phyloP scores from a whole-genome alignment of 2,797 vertebrate genomes.

The Numenius phaeopus region DNA sequence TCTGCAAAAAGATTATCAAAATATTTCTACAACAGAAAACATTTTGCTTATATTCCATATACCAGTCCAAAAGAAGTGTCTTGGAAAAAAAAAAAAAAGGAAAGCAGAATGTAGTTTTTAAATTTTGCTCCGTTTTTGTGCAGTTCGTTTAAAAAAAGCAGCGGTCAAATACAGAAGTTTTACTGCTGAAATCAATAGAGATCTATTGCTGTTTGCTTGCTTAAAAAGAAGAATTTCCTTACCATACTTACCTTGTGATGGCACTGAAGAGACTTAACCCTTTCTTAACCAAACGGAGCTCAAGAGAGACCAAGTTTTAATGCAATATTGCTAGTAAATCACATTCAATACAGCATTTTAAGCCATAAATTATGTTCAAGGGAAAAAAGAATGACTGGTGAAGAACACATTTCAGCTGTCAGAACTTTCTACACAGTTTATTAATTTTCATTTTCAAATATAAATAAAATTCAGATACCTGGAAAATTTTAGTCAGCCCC shows the following conservation, averaged over 20 bases:
- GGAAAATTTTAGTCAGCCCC: slow-evolving; percentile 33
- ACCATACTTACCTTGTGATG: slow-evolving; percentile 83
- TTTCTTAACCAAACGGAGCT: slow-evolving; percentile 76
- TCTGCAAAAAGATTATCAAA: slow-evolving; percentile 78
- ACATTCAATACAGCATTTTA: slow-evolving; percentile 81
- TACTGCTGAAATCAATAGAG: slow-evolving; percentile 47
- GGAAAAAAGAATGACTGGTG: slow-evolving; percentile 49
- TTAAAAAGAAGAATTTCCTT: slow-evolving; percentile 39
- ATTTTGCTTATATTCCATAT: slow-evolving; percentile 58
- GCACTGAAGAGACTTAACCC: slow-evolving; percentile 75
- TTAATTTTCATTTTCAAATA: slow-evolving; percentile 25
- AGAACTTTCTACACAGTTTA: slow-evolving; percentile 37
- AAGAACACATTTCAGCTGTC: slow-evolving; percentile 54
- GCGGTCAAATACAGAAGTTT: neutral
- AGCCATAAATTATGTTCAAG: slow-evolving; percentile 79
- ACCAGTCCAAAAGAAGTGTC: slow-evolving; percentile 39
- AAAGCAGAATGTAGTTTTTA: neutral
- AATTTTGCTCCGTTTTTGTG: slow-evolving; percentile 61
- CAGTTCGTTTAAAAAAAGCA: slow-evolving; percentile 38
- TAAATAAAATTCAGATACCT: slow-evolving; percentile 61
- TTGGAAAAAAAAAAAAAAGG: neutral
- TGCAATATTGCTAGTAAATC: slow-evolving; percentile 60
- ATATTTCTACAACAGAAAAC: slow-evolving; percentile 73
- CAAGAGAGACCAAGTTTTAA: slow-evolving; percentile 69
- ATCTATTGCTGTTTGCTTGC: slow-evolving; percentile 35